These are phyloP conservation scores for Dasypogon diadema DNA, from an alignment of 2,888 invertebrate genomes.

Conservation along the genomic window DNA sequence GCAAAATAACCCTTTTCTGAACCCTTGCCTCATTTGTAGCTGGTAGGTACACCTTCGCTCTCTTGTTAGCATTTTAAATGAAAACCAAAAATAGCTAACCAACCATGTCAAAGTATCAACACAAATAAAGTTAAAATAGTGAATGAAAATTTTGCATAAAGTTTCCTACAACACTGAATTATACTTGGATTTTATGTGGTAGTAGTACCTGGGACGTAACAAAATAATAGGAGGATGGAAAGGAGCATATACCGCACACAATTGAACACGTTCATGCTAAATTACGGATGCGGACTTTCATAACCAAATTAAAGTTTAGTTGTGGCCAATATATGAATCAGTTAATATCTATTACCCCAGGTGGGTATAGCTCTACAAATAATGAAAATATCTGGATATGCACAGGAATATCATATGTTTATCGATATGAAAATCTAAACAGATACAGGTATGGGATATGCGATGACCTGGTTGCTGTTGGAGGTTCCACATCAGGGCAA, in stretches of 20 bases:
- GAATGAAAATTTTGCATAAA: conserved; percentile 23
- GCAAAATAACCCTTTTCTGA: not conserved
- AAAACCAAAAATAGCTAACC: conserved; percentile 30
- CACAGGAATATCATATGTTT: not conserved
- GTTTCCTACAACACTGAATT: not conserved
- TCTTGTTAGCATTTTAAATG: conserved; percentile 33
- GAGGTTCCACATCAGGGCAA: not conserved
- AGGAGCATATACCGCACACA: not conserved
- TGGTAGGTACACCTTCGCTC: not conserved
- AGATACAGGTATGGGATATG: not conserved
- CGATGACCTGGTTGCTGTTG: not conserved
- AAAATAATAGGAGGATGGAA: not conserved
- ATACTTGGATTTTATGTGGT: not conserved
- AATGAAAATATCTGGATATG: not conserved
- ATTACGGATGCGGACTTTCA: conserved; percentile 15
- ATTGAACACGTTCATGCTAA: not conserved
- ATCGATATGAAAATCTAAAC: not conserved
- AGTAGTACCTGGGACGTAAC: not conserved
- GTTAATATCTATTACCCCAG: conserved; percentile 20
- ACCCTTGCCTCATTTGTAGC: not conserved
- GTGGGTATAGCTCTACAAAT: not conserved
- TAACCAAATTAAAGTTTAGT: conserved; percentile 26
- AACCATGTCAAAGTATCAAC: conserved; percentile 35
- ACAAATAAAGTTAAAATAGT: conserved; percentile 20
- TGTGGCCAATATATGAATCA: conserved; percentile 9